Base-by-base conservation (phyloP, 2,888 invertebrate species). In the Pammene fasciana region DNA sequence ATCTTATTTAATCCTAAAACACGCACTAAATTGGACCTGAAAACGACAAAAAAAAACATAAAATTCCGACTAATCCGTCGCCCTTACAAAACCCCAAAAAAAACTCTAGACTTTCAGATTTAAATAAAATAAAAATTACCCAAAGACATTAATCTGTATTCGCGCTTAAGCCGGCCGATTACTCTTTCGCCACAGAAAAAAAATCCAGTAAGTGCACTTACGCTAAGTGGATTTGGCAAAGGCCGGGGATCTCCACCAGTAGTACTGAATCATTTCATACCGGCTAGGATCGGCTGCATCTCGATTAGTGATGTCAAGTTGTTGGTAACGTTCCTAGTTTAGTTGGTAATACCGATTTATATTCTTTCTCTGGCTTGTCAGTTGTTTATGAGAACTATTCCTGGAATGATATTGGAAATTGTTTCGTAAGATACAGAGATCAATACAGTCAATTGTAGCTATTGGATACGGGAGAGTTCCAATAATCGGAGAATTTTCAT, bases 141-240 rank as follows among this genome's bases (percentile, higher is more conserved):
- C 50, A 18, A 41, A 59, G 66, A 67, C 73, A 78, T 80, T 78
- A 76, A 80, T 82, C 78, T 81, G 75, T 73, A 77, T 79, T 79
- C 74, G 45, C 72, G 68, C 66, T 75, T 77, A 79, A 79, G 76
- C 76, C 73, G 50, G 48, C 34, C 76, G 75, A 81, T 83, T 82
- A 83, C 76, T 81, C 78, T 78, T 76, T 75, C 73, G 70, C 77
- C 74, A 71, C 73, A 74, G 54, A 76, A 79, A 77, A 76, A 59
- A 74, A 72, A 65, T 67, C 73, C 71, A 72, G 75, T 78, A 77
- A 83, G 82, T 78, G 82, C 81, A 81, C 79, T 79, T 76, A 78
- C 74, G 76, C 75, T 82, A 83, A 86, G 82, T 84, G 82, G 84
- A 85, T 86, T 85, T 84, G 82, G 86, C 82, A 82, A 73, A 76